Evolutionary conservation across 1,140 invertebrate genomes (phyloP).

Genomic region (Caenorhabditis remanei): DNA sequence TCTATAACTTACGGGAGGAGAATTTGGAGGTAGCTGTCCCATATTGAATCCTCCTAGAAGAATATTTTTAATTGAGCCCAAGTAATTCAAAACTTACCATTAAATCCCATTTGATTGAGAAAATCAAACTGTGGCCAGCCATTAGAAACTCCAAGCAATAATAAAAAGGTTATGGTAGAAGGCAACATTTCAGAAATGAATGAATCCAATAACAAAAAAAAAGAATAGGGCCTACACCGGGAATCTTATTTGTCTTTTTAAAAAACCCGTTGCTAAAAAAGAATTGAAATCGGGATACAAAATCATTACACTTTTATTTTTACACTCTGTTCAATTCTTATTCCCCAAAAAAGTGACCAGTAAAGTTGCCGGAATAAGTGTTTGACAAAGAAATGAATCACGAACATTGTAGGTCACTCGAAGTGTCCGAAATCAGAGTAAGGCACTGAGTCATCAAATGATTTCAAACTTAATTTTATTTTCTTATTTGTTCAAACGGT

Average conservation of each 20-base stretch:
- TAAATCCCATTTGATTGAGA: conserved; percentile 17
- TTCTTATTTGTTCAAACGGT: too few relatives aligned
- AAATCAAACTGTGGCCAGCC: conserved; percentile 40
- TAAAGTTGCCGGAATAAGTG: conserved; percentile 33
- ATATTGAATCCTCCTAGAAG: not conserved
- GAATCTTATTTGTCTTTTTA: conserved; percentile 1
- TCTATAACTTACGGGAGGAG: not conserved
- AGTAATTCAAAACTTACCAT: not conserved
- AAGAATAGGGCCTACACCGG: not conserved
- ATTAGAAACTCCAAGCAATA: not conserved
- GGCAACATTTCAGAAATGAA: not conserved
- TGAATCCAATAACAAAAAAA: not conserved
- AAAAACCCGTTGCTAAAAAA: conserved; percentile 22
- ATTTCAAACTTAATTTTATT: not conserved
- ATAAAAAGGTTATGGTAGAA: not conserved
- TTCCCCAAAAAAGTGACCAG: not conserved
- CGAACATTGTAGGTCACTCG: not conserved
- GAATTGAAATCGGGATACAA: not conserved
- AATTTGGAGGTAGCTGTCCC: not conserved
- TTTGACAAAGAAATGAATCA: conserved; percentile 48
- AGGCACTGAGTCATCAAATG: not conserved
- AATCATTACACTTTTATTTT: conserved; percentile 19
- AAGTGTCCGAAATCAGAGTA: not conserved
- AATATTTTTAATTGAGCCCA: not conserved
- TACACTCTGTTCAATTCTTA: not conserved